Percentiles rank a stretch among this genome's conserved stretches.
These are phyloP conservation scores for Montipora foliosa DNA, from an alignment of 64 coral and sea anemone species.

Conservation along the genomic window DNA sequence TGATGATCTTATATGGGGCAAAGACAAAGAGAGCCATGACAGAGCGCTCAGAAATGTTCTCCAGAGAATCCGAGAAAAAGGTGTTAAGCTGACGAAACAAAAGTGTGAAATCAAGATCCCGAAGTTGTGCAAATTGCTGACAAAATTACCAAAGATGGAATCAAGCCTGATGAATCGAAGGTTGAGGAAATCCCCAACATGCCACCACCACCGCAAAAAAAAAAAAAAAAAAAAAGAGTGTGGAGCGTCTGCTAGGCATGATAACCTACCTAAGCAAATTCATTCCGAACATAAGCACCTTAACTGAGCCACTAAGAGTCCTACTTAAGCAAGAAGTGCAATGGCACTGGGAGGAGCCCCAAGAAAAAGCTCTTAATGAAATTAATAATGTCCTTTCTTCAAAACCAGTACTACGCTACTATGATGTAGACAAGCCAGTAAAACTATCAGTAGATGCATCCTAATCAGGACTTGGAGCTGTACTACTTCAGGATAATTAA, in stretches of 20 bases:
- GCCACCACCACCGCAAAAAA: neutral
- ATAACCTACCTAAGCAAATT: conserved; percentile 52
- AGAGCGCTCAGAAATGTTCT: conserved; percentile 5
- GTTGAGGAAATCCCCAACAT: conserved; percentile 28
- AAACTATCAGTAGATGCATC: conserved; percentile 58
- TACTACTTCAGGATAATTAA: conserved; percentile 7
- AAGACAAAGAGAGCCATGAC: neutral
- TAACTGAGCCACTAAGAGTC: conserved; percentile 20
- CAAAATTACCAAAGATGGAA: conserved; percentile 11
- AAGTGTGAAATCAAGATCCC: conserved; percentile 49
- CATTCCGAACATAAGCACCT: neutral
- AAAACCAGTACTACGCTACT: conserved; percentile 38
- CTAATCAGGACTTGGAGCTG: conserved; percentile 50
- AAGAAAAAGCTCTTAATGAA: conserved; percentile 26
- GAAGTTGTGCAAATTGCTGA: conserved; percentile 28
- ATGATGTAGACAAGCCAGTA: conserved; percentile 9
- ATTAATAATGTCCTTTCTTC: conserved; percentile 25
- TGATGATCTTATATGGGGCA: conserved; percentile 14
- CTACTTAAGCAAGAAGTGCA: neutral
- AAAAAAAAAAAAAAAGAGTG: neutral
- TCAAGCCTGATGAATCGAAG: conserved; percentile 30
- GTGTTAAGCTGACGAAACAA: conserved; percentile 32
- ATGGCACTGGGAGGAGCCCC: conserved; percentile 28
- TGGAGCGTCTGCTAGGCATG: conserved; percentile 38
- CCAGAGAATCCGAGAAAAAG: conserved; percentile 3